Base-by-base conservation (phyloP, 2,888 invertebrate genomes). In the Pyrrhia umbra region DNA sequence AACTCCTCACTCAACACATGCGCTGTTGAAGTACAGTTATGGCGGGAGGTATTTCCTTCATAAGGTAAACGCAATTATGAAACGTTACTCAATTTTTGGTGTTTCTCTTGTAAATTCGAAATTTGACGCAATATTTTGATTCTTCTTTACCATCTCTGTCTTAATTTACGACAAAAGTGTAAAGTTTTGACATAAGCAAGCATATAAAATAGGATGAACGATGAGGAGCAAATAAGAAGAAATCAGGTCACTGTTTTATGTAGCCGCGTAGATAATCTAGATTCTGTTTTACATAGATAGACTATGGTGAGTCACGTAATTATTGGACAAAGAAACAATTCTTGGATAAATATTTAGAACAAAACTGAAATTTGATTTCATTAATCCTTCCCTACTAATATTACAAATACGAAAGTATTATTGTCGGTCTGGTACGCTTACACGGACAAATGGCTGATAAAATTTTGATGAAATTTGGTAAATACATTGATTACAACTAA, bases 151-250 rank as follows among this genome's bases (percentile, higher is more conserved):
- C n/a, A n/a, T n/a, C n/a, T n/a, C n/a, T n/a, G 2, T 30, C 30
- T 30, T 30, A 30, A 30, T 34, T 34, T 34, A 34, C 13, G n/a
- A 34, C 34, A n/a, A n/a, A 34, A 9, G 27, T 27, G 16, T 52
- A 13, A 45, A 59, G 45, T n/a, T n/a, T 47, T 58, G 42, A 52
- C 40, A 63, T 43, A 1, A 54, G 40, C 50, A 49, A 63, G 72
- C 60, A 63, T n/a, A 39, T 62, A n/a, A n/a, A n/a, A 56, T 57
- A 64, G 61, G 64, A 64, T 34, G 50, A 51, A 57, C 45, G 65
- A 51, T 61, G 55, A 60, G 47, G 15, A 23, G 56, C 64, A 59
- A 45, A 59, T 51, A 56, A 21, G 43, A 10, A 16, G 13, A 58
- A 78, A 55, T 42, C 55, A 64, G 67, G 71, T 75, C 61, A 21